These are phyloP conservation scores for Platanista minor DNA, from an alignment of 2,113 vertebrate genomes.

Conservation along the genomic window DNA sequence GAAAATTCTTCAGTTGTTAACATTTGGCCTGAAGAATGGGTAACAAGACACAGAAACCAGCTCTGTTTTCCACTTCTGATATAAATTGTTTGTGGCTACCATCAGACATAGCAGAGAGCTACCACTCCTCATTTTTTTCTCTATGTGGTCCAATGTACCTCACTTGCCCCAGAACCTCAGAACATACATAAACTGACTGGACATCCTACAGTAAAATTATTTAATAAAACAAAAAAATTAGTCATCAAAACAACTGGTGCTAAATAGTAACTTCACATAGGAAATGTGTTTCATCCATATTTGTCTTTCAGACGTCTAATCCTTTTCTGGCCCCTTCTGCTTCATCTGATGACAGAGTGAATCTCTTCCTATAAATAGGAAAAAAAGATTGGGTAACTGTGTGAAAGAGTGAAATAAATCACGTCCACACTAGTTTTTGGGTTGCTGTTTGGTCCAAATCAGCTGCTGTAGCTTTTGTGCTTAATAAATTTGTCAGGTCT, in stretches of 20 bases:
- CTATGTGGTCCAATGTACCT: background rate
- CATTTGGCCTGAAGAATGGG: slow-evolving; percentile 48
- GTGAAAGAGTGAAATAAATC: background rate
- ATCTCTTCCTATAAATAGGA: background rate
- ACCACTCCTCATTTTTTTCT: slow-evolving; percentile 61
- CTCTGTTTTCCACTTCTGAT: slow-evolving; percentile 67
- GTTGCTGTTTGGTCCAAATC: background rate
- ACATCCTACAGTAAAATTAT: background rate
- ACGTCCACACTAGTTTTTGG: background rate
- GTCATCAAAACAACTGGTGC: background rate
- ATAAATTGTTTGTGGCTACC: slow-evolving; percentile 63
- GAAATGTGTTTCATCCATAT: background rate
- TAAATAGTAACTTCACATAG: background rate
- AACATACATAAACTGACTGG: slow-evolving; percentile 22
- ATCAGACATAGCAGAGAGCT: slow-evolving; percentile 29
- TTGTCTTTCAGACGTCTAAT: background rate
- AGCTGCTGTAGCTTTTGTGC: background rate
- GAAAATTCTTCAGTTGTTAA: slow-evolving; percentile 59
- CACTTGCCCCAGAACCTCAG: background rate
- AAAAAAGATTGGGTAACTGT: background rate
- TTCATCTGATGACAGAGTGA: background rate
- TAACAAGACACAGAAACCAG: slow-evolving; percentile 61
- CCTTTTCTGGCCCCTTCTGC: background rate
- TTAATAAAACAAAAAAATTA: background rate
- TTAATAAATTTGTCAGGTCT: background rate